Base-by-base conservation (phyloP, 2,888 invertebrate species). In the Caprella mutica region DNA sequence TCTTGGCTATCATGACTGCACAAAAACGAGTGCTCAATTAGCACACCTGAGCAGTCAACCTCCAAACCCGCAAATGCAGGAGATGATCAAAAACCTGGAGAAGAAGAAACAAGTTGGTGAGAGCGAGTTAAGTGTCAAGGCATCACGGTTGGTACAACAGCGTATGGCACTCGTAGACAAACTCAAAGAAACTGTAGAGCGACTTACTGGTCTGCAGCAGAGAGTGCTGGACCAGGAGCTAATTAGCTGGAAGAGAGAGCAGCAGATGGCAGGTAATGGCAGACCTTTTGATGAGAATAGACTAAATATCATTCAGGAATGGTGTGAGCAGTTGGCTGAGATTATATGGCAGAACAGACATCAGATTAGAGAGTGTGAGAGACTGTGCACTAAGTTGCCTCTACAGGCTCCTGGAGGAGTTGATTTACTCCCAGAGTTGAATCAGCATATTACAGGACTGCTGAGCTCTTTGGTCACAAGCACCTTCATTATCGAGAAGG, bases 401-500 rank as follows among this genome's bases (percentile, higher is more conserved):
- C 69, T 74, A 3, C 65, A 80, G 59, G 76, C 78, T 8, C 75
- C 77, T 8, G 78, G 77, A 19, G 76, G 79, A 9, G 74, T 76
- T 17, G 82, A 84, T 69, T 74, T 80, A 48, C 71, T 84, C 55
- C 81, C 81, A 1, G 74, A 76, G 9, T 72, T 84, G 3, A 78
- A 81, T 66, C 75, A 77, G 4, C 79, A 81, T 65, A 83, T 89
- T 53, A 75, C 74, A 1, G 70, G 71, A 8, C 69, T 77, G 3
- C 69, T 76, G 33, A 73, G 74, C 5, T 71, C 86, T 0, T 74
- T 91, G 50, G 88, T 91, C 46, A 89, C 89, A 0, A 87, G 88
- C 29, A 90, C 94, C 0, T 96, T 96, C 71, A 91, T 96, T 54
- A 93, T 96, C 42, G 94, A 96, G 72, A 92, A 91, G 68, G 94